Evolutionary conservation across 2,113 vertebrate species (phyloP), one percentile per base, ranked within the genome.

Genomic region (Notechis scutatus): DNA sequence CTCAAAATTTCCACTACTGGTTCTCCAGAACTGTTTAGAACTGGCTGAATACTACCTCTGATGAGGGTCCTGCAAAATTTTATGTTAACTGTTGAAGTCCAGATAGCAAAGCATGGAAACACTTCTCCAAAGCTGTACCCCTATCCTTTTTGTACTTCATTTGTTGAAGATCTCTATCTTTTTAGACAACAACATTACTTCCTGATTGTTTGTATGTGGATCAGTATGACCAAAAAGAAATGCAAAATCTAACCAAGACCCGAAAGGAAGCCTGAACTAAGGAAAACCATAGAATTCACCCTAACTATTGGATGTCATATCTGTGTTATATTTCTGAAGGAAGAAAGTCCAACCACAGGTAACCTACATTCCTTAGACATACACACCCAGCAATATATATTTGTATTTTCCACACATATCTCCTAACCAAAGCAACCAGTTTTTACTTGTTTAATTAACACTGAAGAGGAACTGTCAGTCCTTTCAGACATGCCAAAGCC

Each of bases 371-470:
- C 96, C 94, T 96, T 90, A 96, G 94, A 93, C 93, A 95, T 94
- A 96, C 96, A 92, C 95, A 0, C 97, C 93, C 93, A 96, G 95
- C 89, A 56, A 93, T 95, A 94, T 91, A 69, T 55, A 95, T 93
- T 85, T 92, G 94, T 91, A 57, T 94, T 95, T 96, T 97, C 97
- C 97, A 95, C 93, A 59, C 95, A 93, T 96, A 90, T 15, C 95
- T 93, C 95, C 94, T 94, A 95, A 94, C 96, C 93, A 91, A 96
- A 95, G 96, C 92, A 96, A 91, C 97, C 95, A 95, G 97, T 96
- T 96, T 97, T 96, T 94, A 97, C 97, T 96, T 96, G 97, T 95
- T 96, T 96, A 96, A 95, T 94, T 96, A 94, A 93, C 87, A 94
- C 95, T 3, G 26, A 91, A 96, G 95, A 96, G 95, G 94, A 95